Conservation (phyloP, 2,113 vertebrate species). For the Python bivittatus region DNA sequence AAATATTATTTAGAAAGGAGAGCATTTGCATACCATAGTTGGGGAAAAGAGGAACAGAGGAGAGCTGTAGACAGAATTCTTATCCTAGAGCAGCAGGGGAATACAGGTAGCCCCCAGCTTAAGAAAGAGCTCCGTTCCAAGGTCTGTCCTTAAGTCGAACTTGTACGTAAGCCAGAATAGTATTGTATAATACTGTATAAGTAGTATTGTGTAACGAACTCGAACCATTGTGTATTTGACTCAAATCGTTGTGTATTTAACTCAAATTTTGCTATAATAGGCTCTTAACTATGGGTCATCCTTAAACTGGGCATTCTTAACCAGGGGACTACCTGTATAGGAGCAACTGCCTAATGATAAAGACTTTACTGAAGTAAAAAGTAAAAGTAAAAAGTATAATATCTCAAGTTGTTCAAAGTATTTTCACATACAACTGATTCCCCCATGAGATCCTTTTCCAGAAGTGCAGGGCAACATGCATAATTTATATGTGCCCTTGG, state of each 20-base stretch:
- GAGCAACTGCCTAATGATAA: background rate
- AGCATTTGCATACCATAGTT: background rate
- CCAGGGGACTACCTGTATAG: no score
- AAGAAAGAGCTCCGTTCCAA: no score
- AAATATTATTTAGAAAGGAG: background rate
- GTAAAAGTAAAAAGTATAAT: constrained; percentile 27
- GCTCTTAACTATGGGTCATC: no score
- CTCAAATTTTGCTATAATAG: no score
- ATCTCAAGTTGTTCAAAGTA: constrained; percentile 47
- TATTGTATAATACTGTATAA: no score
- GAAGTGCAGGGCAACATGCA: constrained; percentile 62
- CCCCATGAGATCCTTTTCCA: constrained; percentile 67
- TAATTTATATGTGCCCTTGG: constrained; percentile 67
- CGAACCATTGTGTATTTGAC: no score
- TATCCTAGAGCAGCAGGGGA: background rate
- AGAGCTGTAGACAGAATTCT: background rate
- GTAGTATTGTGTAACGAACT: no score
- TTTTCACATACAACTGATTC: constrained; percentile 61
- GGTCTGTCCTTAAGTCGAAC: no score
- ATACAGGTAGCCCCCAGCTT: no score
- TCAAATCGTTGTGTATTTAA: no score
- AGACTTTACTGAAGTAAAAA: constrained; percentile 19
- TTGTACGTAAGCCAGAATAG: no score
- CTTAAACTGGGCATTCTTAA: no score
- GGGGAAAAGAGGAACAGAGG: background rate